Percentiles rank a stretch among this genome's conserved stretches.
phyloP scores from a whole-genome alignment of 2,797 vertebrate species.

The Halcyon chelicuti region DNA sequence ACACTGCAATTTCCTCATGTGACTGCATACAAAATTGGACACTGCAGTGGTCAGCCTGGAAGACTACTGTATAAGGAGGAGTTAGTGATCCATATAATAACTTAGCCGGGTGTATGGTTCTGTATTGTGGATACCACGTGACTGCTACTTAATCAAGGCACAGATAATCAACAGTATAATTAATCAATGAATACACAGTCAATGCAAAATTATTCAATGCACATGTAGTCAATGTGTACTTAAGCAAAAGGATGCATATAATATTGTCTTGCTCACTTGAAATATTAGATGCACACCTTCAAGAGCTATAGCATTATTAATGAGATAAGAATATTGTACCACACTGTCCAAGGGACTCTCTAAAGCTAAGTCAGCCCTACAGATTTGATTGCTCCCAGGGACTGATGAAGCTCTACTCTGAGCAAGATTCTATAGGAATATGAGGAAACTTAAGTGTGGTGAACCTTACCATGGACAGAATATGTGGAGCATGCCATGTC shows the following conservation, averaged over 20 bases:
- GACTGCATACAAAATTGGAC: neutral
- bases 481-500: neutral
- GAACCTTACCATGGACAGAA: neutral
- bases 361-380: neutral
- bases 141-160: neutral
- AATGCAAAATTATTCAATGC: neutral
- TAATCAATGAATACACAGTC: neutral
- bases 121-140: neutral
- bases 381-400: neutral
- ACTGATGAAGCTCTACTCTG: neutral
- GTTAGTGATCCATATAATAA: neutral
- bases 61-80: neutral
- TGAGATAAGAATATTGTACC: neutral
- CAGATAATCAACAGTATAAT: neutral
- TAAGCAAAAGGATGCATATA: neutral
- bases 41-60: neutral
- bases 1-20: neutral
- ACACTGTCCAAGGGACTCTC: neutral
- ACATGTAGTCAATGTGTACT: neutral
- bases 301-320: neutral
- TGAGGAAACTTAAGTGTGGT: neutral
- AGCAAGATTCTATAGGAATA: neutral
- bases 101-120: neutral
- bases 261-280: neutral
- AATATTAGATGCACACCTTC: neutral